Evolutionary conservation across 64 coral and sea anemone species (phyloP).

Genomic region (Acropora yongei): DNA sequence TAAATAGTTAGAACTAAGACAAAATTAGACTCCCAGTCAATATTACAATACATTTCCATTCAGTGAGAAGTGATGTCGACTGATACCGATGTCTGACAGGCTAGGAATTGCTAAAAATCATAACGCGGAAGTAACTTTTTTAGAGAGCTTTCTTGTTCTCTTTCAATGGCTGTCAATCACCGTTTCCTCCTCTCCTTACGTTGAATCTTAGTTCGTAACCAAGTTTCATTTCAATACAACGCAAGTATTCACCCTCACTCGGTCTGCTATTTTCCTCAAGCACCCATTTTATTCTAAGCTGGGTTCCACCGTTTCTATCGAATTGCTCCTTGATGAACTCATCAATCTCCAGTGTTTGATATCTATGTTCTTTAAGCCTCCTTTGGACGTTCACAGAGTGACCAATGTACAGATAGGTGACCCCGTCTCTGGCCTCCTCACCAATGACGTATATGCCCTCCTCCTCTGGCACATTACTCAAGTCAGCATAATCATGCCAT

Average conservation of each 20-base stretch:
- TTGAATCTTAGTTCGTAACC: neutral
- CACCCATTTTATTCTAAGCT: neutral
- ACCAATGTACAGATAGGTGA: neutral
- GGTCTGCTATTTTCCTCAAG: neutral
- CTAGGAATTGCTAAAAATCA: too few relatives aligned
- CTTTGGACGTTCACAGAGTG: neutral
- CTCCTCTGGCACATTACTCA: neutral
- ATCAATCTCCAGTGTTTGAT: neutral
- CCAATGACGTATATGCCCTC: slow-evolving; percentile 26
- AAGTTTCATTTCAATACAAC: neutral
- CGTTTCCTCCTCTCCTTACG: neutral
- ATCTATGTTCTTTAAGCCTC: neutral
- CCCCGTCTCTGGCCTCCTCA: neutral
- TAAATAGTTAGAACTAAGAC: too few relatives aligned
- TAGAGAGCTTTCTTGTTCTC: too few relatives aligned
- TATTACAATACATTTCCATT: too few relatives aligned
- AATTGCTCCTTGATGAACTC: neutral
- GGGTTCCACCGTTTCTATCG: neutral
- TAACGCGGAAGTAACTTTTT: too few relatives aligned
- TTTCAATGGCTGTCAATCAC: too few relatives aligned
- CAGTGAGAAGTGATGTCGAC: too few relatives aligned
- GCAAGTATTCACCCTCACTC: neutral
- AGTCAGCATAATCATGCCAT: slow-evolving; percentile 4
- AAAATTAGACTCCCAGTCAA: too few relatives aligned
- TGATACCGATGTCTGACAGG: too few relatives aligned